Percentiles rank a stretch among this genome's conserved stretches.
phyloP scores from a whole-genome alignment of 2,797 vertebrate genomes.

The Lutjanus campechanus region DNA sequence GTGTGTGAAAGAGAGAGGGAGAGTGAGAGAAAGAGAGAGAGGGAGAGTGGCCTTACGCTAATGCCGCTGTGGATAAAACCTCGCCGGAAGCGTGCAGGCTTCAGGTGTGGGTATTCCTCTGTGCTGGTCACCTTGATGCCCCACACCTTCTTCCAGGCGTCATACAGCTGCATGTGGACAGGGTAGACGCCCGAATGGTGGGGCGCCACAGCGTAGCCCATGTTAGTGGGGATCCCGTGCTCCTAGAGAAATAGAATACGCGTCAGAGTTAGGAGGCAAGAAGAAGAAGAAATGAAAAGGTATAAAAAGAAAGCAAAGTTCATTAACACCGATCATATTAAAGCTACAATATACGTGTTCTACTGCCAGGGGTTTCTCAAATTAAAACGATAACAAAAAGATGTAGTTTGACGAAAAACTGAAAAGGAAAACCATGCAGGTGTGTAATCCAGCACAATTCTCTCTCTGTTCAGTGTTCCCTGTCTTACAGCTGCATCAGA shows the following conservation, averaged over 20 bases:
- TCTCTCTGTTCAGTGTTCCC: neutral
- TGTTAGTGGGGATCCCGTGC: slow-evolving; percentile 97
- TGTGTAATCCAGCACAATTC: slow-evolving; percentile 7
- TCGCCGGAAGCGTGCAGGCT: slow-evolving; percentile 95
- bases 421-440: slow-evolving; percentile 2
- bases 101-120: slow-evolving; percentile 98
- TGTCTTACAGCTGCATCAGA: neutral
- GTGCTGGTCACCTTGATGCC: slow-evolving; percentile 97
- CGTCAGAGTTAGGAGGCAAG: neutral
- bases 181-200: slow-evolving; percentile 99
- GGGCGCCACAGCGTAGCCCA: slow-evolving; percentile 98
- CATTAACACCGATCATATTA: neutral
- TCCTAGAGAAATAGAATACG: slow-evolving; percentile 83
- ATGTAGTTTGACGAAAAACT: neutral
- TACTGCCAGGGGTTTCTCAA: too few relatives aligned
- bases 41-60: slow-evolving; percentile 87
- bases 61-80: slow-evolving; percentile 97
- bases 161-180: slow-evolving; percentile 95
- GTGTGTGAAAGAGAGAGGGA: too few relatives aligned
- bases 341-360: neutral
- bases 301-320: neutral
- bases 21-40: too few relatives aligned
- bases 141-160: slow-evolving; percentile 99
- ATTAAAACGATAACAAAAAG: too few relatives aligned
- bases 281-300: neutral